These are phyloP conservation scores for Atta colombica DNA, from an alignment of 1,140 invertebrate species.

Conservation along the genomic window DNA sequence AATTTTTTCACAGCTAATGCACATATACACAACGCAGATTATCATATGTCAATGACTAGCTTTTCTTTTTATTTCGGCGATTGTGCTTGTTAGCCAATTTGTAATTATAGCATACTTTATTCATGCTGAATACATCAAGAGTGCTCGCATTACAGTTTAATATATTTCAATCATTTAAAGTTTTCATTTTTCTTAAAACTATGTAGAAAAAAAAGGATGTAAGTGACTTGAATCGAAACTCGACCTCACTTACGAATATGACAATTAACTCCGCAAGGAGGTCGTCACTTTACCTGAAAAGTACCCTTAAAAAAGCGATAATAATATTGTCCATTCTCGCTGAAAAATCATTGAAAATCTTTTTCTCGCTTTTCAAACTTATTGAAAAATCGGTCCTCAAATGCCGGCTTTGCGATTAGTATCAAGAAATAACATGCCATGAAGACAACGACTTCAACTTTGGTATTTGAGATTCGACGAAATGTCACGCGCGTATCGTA, in stretches of 20 bases:
- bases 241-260: neutral
- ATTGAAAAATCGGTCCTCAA: neutral
- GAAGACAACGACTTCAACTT: slow-evolving; percentile 30
- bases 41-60: neutral
- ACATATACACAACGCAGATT: neutral
- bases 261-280: slow-evolving; percentile 16
- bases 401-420: neutral
- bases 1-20: slow-evolving; percentile 5
- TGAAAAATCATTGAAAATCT: neutral
- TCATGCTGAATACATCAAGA: slow-evolving; percentile 11
- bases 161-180: neutral
- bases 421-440: slow-evolving; percentile 5
- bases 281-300: slow-evolving; percentile 28
- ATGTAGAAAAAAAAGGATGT: neutral
- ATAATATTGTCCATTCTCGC: neutral
- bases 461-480: slow-evolving; percentile 39
- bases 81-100: slow-evolving; percentile 9
- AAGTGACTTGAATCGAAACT: slow-evolving; percentile 23
- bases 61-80: slow-evolving; percentile 9
- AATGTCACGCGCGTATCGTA: slow-evolving; percentile 18
- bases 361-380: neutral
- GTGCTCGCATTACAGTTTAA: neutral
- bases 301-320: neutral
- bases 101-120: neutral
- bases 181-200: neutral